phyloP scores from a whole-genome alignment of 2,888 invertebrate species.

The Watsonalla binaria region DNA sequence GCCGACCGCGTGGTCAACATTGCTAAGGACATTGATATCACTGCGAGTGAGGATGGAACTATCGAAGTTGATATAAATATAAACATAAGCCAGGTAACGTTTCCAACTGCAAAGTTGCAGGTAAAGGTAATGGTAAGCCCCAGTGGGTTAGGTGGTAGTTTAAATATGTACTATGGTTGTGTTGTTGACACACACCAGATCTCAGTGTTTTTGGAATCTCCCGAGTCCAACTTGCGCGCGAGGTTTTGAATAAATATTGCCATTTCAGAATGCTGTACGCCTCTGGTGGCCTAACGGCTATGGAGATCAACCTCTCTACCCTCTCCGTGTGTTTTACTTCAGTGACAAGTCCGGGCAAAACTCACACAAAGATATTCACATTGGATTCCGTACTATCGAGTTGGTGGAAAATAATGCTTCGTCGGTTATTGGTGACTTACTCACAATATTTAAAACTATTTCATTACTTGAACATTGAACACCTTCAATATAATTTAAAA shows the following conservation, averaged over 20 bases:
- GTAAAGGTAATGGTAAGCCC: too few relatives aligned
- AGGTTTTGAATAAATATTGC: background rate
- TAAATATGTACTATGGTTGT: too few relatives aligned
- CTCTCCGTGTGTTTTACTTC: constrained; percentile 67
- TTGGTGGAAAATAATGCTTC: constrained; percentile 85
- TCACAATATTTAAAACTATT: constrained; percentile 2
- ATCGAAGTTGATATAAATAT: constrained; percentile 46
- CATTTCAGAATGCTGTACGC: constrained; percentile 51
- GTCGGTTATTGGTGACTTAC: constrained; percentile 42
- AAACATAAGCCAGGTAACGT: constrained; percentile 48
- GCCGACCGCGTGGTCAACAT: constrained; percentile 44
- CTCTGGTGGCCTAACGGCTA: constrained; percentile 98
- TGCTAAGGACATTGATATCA: constrained; percentile 30
- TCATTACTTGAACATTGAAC: background rate
- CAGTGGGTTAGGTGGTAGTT: too few relatives aligned
- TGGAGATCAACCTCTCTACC: constrained; percentile 88
- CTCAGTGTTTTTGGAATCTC: background rate
- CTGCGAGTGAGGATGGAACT: constrained; percentile 42
- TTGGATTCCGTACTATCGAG: constrained; percentile 93
- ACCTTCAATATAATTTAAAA: background rate
- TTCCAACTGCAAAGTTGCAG: background rate
- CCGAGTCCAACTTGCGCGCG: too few relatives aligned
- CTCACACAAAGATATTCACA: constrained; percentile 74
- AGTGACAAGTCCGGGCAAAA: constrained; percentile 28
- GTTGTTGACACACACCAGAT: background rate